Base-by-base conservation (phyloP, 2,888 invertebrate genomes). In the Rhingia rostrata region DNA sequence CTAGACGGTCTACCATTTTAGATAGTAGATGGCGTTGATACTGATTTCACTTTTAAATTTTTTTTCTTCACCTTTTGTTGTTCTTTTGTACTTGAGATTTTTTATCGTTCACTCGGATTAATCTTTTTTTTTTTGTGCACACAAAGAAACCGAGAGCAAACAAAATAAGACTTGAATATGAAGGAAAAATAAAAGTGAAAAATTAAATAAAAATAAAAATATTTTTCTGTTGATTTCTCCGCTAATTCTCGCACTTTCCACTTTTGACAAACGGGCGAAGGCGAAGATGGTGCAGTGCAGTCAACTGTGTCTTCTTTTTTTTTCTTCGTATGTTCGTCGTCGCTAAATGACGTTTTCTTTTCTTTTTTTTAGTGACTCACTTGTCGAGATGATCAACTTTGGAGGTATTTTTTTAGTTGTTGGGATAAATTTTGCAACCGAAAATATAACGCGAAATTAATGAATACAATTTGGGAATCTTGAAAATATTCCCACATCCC, bases 1-100 rank as follows among this genome's bases (percentile, higher is more conserved):
- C 99, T 97, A 94, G 88, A 74, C 90, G 90, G 86, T 91, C 90
- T 61, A 90, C 96, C 95, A 91, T 90, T 84, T 41, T 80, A 51
- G 22, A n/a, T 69, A 14, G 45, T 63, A 83, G 79, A 79, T 79
- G 73, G 83, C 78, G 78, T 79, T 79, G 66, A 70, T 41, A 30
- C n/a, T 56, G 35, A 56, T 53, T 74, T 63, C 14, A 14, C 30
- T 39, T 51, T 54, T 53, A 22, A 22, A 22, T 2, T 22, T 22
- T 1, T 22, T 22, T 2, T 1, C 22, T 22, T 81, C 81, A 70
- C 81, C 81, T 82, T 77, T 67, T 58, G 56, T 66, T 43, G 39
- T 74, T 12, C 37, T 54, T 39, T 32, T 49, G 4, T 58, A 32
- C 14, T 74, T 14, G 56, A 22, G 37, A 45, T 39, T 60, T 6